Evolutionary conservation across 1,140 invertebrate species (phyloP), one percentile per base, ranked within the genome.

Genomic region (Stegodyphus dumicola): DNA sequence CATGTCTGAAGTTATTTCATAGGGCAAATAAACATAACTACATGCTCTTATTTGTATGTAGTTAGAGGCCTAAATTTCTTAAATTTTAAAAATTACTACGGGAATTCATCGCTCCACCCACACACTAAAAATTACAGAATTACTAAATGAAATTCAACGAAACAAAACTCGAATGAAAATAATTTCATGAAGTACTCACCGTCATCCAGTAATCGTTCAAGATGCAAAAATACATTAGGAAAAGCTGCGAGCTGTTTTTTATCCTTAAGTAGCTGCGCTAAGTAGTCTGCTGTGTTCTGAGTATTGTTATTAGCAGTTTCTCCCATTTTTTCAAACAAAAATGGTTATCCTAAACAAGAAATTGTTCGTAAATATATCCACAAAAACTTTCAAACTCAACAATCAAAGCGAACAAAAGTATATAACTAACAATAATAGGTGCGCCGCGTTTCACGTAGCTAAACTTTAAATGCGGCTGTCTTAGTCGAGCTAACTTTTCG

Each of bases 201-300:
- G 95, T 99, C 98, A 91, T 99, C 99, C 90, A 99, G 93, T 89
- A 99, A 95, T 91, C 98, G 94, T 93, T 99, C 98, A 90, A 99
- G 94, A 93, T 99, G 99, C 92, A 98, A 94, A 93, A 99, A 99
- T 91, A 99, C 96, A 94, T 98, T 99, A 88, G 99, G 98, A 93
- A 99, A 99, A 90, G 98, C 98, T 89, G 97, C 96, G 90, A 99
- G 94, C 93, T 99, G 98, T 93, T 99, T 99, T 93, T 98, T 98
- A 94, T 99, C 99, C 94, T 99, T 99, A 90, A 99, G 94, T 92
- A 99, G 95, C 93, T 99, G 98, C 91, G 98, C 97, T 93, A 99
- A 94, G 94, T 99, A 99, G 93, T 99, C 99, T 92, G 98, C 96
- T 93, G 97, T 97, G 93, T 96, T 97, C 92, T 97, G 96, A 91